Base-by-base conservation (phyloP, 2,888 invertebrate species). In the Schrankia costaestrigalis region DNA sequence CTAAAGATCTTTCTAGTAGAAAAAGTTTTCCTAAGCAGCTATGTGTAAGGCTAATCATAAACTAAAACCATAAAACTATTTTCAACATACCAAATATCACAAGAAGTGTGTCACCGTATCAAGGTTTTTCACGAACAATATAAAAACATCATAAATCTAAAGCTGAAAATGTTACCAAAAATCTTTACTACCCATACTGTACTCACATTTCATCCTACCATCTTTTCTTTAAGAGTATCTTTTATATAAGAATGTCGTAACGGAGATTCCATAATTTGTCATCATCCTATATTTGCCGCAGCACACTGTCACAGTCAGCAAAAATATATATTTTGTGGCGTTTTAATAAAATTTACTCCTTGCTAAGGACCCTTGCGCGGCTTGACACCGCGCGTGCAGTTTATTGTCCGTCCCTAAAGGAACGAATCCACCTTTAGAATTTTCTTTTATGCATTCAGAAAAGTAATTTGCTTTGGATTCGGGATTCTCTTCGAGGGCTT, bases 311-410 rank as follows among this genome's bases (percentile, higher is more conserved):
- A 63, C 19, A 37, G 28, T 31, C 63, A 71, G 53, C 34, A 33
- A 34, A 39, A 46, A 57, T 56, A 63, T 63, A 65, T 63, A 65
- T 69, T 70, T 67, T 67, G 69, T 61, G 63, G 62, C 58, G 46
- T 63, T 75, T 77, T 74, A 75, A 71, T 71, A 71, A 70, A 75
- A 74, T 70, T 67, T 60, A 68, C 65, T 71, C 45, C 47, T 44
- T 43, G 38, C 31, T 35, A 41, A 60, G 56, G 56, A 48, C 58
- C 59, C 65, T 60, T 40, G 37, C 43, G 47, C 35, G 46, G 53
- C 47, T 63, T 51, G 56, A 56, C 57, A 50, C 50, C 46, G 56
- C 56, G 73, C 65, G 65, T 72, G 72, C 64, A 57, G 51, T 75
- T 75, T 75, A 75, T 74, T 57, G 70, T 63, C 56, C 50, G 45